A percentile compares a stretch with the other conserved stretches of the same genome.
Evolutionary conservation across 2,797 vertebrate genomes (phyloP).

Genomic region (Oreortyx pictus): DNA sequence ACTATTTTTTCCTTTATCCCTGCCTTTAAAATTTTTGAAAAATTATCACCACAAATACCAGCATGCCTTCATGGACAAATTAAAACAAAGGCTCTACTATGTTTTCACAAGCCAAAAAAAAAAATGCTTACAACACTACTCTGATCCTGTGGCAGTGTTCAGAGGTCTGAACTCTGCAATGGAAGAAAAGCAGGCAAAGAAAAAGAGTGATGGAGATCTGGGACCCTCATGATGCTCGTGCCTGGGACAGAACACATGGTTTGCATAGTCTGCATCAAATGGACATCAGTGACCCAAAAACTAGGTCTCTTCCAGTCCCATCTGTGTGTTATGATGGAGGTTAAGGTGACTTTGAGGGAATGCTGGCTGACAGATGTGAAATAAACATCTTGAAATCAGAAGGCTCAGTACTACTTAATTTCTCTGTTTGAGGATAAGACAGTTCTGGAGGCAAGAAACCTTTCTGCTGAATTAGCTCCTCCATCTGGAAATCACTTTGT

Average conservation of each 20-base stretch:
- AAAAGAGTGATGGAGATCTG: neutral
- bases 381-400: neutral
- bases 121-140: neutral
- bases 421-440: neutral
- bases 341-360: neutral
- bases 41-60: neutral
- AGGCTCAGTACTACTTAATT: neutral
- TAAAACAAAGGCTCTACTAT: neutral
- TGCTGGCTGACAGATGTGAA: neutral
- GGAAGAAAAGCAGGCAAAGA: neutral
- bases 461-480: neutral
- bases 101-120: neutral
- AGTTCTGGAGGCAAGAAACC: neutral
- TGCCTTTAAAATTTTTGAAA: neutral
- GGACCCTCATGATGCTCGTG: fast-evolving
- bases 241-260: fast-evolving
- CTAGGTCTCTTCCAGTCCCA: neutral
- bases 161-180: neutral
- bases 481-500: neutral
- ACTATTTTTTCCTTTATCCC: neutral
- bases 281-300: neutral
- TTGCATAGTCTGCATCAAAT: conserved; percentile 1
- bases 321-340: neutral
- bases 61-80: neutral
- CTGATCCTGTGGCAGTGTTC: neutral